Conservation (phyloP, 1,140 invertebrate species). For the Lasioglossum baleicum region DNA sequence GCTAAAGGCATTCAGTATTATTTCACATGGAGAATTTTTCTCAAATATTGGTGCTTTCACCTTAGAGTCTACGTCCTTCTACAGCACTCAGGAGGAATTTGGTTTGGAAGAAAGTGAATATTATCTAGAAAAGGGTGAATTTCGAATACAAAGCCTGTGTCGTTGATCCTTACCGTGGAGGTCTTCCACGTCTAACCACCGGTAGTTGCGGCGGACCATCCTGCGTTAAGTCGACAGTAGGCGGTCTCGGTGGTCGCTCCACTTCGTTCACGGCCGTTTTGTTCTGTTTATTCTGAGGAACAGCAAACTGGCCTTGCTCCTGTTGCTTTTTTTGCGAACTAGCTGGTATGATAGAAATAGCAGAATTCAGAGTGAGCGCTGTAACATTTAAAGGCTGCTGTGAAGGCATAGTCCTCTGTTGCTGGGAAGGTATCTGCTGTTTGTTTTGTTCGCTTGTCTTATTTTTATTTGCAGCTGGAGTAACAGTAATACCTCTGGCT, state of each 20-base stretch:
- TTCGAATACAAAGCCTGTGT: too few relatives aligned
- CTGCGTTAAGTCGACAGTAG: conserved; percentile 81
- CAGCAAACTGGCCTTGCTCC: conserved; percentile 75
- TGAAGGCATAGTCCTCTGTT: conserved; percentile 61
- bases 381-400: conserved; percentile 71
- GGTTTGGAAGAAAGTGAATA: too few relatives aligned
- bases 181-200: conserved; percentile 72
- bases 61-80: too few relatives aligned
- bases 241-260: conserved; percentile 80
- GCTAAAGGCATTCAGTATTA: too few relatives aligned
- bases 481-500: conserved; percentile 87
- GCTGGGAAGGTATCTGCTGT: conserved; percentile 62
- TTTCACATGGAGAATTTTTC: too few relatives aligned
- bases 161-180: conserved; percentile 66
- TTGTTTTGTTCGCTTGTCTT: conserved; percentile 68
- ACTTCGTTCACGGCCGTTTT: conserved; percentile 70
- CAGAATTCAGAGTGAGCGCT: conserved; percentile 85
- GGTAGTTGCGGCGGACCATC: conserved; percentile 73
- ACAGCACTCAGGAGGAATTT: too few relatives aligned
- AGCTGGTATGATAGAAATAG: conserved; percentile 86
- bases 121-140: too few relatives aligned
- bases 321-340: conserved; percentile 75
- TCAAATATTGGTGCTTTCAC: too few relatives aligned
- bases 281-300: conserved; percentile 77
- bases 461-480: conserved; percentile 81